Conservation (phyloP, 2,888 invertebrate genomes). For the Drosophila pullipes region DNA sequence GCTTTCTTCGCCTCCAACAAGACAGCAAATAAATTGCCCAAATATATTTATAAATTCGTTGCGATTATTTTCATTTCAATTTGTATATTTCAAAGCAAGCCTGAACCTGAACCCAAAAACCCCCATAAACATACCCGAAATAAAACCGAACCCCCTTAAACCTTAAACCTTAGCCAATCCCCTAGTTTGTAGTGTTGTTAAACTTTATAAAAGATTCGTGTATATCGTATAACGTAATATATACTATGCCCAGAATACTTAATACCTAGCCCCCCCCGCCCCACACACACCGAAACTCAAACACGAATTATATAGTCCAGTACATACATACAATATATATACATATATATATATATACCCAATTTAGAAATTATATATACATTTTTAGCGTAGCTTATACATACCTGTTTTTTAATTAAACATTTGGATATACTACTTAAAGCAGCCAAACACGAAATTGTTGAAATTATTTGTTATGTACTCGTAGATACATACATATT, state of each 20-base stretch:
- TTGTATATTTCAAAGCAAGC: constrained; percentile 10
- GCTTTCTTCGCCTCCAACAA: constrained; percentile 6
- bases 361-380: constrained; percentile 24
- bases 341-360: constrained; percentile 3
- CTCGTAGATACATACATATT: constrained; percentile 15
- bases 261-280: constrained; percentile 4
- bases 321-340: constrained; percentile 14
- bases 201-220: constrained; percentile 40
- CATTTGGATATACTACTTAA: constrained; percentile 7
- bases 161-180: constrained; percentile 30
- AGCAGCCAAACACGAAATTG: constrained; percentile 14
- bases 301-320: constrained; percentile 13
- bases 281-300: constrained; percentile 10
- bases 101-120: background rate
- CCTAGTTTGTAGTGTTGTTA: constrained; percentile 64
- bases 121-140: background rate
- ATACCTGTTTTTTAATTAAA: constrained; percentile 27
- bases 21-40: constrained; percentile 14
- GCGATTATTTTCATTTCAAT: constrained; percentile 18
- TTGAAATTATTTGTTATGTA: constrained; percentile 10
- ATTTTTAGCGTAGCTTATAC: constrained; percentile 33
- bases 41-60: constrained; percentile 12
- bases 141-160: constrained; percentile 1
- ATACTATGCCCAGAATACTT: constrained; percentile 12
- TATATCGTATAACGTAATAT: constrained; percentile 59